phyloP scores from a whole-genome alignment of 35 echinoderm and acorn worm species.

The Apostichopus japonicus region DNA sequence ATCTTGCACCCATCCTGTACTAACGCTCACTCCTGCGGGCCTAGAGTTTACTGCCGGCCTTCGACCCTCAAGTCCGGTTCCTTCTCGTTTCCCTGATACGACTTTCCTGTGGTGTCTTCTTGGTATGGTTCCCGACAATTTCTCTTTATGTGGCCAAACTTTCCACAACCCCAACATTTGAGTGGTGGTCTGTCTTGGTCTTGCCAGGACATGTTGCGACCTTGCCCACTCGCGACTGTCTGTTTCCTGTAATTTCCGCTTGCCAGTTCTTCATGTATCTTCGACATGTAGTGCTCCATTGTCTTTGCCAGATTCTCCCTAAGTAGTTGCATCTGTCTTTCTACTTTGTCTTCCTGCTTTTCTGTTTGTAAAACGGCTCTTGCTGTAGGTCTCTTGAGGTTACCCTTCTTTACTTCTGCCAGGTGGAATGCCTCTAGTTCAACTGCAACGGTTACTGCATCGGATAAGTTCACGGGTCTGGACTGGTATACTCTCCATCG shows the following conservation, averaged over 20 bases:
- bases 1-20: not conserved
- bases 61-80: constrained; percentile 46
- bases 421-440: not conserved
- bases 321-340: not conserved
- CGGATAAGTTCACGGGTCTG: not conserved
- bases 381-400: not conserved
- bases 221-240: too few species aligned
- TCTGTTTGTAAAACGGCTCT: too few species aligned
- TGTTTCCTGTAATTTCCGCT: too few species aligned
- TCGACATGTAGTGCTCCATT: not conserved
- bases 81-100: constrained; percentile 52
- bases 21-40: not conserved
- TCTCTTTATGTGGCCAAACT: not conserved
- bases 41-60: not conserved
- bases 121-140: not conserved
- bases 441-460: not conserved
- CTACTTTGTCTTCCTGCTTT: not conserved
- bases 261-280: not conserved
- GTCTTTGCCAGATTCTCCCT: not conserved
- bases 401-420: not conserved
- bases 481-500: constrained; percentile 8
- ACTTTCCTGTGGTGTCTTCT: not conserved
- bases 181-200: not conserved
- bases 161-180: constrained; percentile 34
- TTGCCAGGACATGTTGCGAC: not conserved